phyloP scores from a whole-genome alignment of 2,113 vertebrate species.

The Speoplatyrhinus poulsoni region DNA sequence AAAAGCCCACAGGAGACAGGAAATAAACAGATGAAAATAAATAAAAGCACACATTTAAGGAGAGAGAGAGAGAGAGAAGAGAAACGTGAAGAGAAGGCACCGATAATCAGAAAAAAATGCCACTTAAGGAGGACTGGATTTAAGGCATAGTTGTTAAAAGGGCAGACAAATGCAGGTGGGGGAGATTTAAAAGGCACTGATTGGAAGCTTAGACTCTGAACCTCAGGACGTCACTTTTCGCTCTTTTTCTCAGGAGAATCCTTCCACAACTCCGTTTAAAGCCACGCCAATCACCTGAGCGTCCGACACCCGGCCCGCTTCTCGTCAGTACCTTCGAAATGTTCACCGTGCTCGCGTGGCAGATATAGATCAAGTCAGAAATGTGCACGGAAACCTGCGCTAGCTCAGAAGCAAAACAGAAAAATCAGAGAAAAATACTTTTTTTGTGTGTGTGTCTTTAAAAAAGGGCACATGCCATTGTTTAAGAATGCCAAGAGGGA shows the following conservation, averaged over 20 bases:
- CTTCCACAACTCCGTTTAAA: constrained; percentile 32
- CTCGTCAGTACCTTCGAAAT: constrained; percentile 58
- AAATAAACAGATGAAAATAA: constrained; percentile 44
- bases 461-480: constrained; percentile 43
- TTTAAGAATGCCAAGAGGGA: constrained; percentile 41
- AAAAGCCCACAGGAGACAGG: constrained; percentile 88
- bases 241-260: constrained; percentile 41
- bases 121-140: constrained; percentile 54
- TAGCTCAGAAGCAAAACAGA: constrained; percentile 56
- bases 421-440: constrained; percentile 21
- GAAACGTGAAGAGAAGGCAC: constrained; percentile 59
- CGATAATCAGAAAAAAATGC: constrained; percentile 52
- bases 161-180: constrained; percentile 7
- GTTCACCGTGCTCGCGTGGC: constrained; percentile 25
- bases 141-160: constrained; percentile 42
- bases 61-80: constrained; percentile 2
- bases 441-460: constrained; percentile 16
- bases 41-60: constrained; percentile 5
- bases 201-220: constrained; percentile 13
- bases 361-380: constrained; percentile 39
- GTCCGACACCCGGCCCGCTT: constrained; percentile 24
- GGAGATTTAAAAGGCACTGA: constrained; percentile 62
- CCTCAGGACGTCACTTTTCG: constrained; percentile 32
- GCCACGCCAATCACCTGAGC: constrained; percentile 32
- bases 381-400: constrained; percentile 42